A percentile compares a stretch with the other conserved stretches of the same genome.
Conservation (phyloP, 2,797 vertebrate species). For the Amblyopsis hoosieri region DNA sequence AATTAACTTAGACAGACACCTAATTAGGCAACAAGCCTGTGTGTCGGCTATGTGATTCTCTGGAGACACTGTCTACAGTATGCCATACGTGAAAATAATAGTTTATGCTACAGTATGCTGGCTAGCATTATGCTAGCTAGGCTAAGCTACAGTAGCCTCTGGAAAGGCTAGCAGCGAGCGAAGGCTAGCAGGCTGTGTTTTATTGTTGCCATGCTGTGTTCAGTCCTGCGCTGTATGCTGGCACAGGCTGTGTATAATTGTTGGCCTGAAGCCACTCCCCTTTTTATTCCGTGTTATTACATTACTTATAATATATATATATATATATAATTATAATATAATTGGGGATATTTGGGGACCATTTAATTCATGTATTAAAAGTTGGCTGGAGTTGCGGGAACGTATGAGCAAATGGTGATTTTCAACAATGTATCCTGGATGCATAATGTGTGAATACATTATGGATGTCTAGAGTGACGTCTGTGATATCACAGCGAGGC, state of each 20-base stretch:
- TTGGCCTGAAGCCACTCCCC: too few relatives aligned
- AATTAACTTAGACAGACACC: slow-evolving; percentile 41
- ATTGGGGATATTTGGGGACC: too few relatives aligned
- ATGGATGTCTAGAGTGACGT: too few relatives aligned
- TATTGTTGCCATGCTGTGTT: not conserved
- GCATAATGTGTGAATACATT: too few relatives aligned
- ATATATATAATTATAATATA: too few relatives aligned
- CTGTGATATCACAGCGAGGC: not conserved
- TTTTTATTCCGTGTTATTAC: too few relatives aligned
- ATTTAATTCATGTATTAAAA: too few relatives aligned
- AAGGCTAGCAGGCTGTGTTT: not conserved
- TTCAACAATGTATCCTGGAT: too few relatives aligned
- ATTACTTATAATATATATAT: too few relatives aligned
- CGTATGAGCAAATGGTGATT: not conserved
- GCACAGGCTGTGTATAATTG: slow-evolving; percentile 15
- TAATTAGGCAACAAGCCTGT: slow-evolving; percentile 48
- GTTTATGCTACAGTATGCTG: slow-evolving; percentile 1
- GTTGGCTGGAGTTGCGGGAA: not conserved
- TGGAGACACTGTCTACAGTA: slow-evolving; percentile 19
- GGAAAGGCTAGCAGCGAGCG: not conserved
- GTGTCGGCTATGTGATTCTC: slow-evolving; percentile 20
- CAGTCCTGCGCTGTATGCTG: slow-evolving; percentile 15
- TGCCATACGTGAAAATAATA: slow-evolving; percentile 14
- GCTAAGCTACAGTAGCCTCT: not conserved
- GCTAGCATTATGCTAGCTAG: slow-evolving; percentile 7